phyloP scores from a whole-genome alignment of 2,797 vertebrate species.

The Pseudochaenichthys georgianus region DNA sequence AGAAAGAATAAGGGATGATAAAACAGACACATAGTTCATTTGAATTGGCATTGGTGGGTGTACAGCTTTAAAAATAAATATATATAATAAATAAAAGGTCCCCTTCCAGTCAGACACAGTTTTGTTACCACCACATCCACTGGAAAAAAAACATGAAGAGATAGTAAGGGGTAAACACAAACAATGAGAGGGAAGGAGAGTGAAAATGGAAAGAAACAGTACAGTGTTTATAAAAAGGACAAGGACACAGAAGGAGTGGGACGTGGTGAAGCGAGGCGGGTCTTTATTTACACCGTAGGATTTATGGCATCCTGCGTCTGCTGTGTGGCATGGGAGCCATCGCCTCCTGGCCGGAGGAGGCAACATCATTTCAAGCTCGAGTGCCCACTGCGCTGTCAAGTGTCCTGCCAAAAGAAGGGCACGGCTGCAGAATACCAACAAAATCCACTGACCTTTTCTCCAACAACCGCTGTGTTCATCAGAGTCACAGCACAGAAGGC shows the following conservation, averaged over 20 bases:
- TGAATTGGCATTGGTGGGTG: background rate
- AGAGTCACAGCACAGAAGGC: conserved; percentile 58
- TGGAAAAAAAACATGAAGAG: background rate
- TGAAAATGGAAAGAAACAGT: conserved; percentile 36
- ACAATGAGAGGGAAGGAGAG: conserved; percentile 24
- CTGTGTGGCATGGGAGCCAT: conserved; percentile 71
- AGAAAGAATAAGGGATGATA: background rate
- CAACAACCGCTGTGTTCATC: conserved; percentile 62
- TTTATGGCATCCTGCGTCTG: conserved; percentile 72
- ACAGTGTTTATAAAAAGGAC: conserved; percentile 24
- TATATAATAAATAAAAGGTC: background rate
- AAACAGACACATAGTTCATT: background rate
- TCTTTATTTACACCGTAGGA: conserved; percentile 77
- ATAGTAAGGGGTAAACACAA: conserved; percentile 31
- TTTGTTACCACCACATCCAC: conserved; percentile 36
- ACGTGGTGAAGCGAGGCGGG: conserved; percentile 51
- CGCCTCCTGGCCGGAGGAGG: conserved; percentile 69
- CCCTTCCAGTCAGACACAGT: conserved; percentile 6
- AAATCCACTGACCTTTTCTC: conserved; percentile 79
- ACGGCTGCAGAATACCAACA: conserved; percentile 77
- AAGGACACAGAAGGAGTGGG: conserved; percentile 45
- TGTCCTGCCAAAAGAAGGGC: conserved; percentile 65
- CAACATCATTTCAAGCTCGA: conserved; percentile 81
- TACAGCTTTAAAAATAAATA: conserved; percentile 10
- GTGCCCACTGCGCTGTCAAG: conserved; percentile 67